These are phyloP conservation scores for Peucedramus taeniatus DNA, from an alignment of 2,113 vertebrate species.

Conservation along the genomic window DNA sequence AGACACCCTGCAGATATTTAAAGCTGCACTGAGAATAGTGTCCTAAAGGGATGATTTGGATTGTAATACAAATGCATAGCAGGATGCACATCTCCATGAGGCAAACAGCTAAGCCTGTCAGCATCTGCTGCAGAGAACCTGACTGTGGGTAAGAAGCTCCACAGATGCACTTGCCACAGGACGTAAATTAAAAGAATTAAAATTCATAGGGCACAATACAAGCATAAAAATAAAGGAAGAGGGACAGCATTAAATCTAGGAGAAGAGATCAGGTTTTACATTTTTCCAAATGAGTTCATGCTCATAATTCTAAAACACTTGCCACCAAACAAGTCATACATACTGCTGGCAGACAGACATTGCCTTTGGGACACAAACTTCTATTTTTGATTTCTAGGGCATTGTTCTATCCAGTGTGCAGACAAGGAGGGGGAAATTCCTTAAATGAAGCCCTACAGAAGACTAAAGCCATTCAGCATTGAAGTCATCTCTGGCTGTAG, in stretches of 20 bases:
- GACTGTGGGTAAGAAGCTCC: not conserved
- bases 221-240: not conserved
- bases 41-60: not conserved
- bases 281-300: conserved; percentile 27
- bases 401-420: not conserved
- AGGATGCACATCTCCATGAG: not conserved
- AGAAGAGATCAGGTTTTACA: not conserved
- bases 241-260: not conserved
- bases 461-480: not conserved
- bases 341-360: conserved; percentile 15
- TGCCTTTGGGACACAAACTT: conserved; percentile 27
- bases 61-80: not conserved
- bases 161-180: not conserved
- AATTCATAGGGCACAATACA: not conserved
- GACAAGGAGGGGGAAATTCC: not conserved
- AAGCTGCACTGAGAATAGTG: not conserved
- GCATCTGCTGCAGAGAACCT: not conserved
- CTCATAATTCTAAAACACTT: conserved; percentile 12
- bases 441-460: not conserved
- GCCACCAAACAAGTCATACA: conserved; percentile 28
- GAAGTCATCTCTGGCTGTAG: not conserved
- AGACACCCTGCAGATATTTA: not conserved
- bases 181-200: not conserved
- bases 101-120: not conserved
- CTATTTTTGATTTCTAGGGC: conserved; percentile 59